These are phyloP conservation scores for Neopelma chrysocephalum DNA, from an alignment of 2,797 vertebrate genomes.

Conservation along the genomic window DNA sequence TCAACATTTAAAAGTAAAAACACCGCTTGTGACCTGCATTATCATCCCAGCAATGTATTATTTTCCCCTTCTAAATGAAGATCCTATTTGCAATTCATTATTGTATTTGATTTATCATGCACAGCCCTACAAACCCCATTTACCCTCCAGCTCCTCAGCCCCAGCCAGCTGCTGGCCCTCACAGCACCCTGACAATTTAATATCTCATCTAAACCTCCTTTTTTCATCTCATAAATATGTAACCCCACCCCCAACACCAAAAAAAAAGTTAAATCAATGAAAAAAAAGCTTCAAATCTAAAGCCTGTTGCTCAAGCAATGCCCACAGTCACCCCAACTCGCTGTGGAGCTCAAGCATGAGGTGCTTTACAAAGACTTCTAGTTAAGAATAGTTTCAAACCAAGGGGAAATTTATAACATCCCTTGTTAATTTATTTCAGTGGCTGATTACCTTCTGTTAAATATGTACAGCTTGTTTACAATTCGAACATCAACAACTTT, in stretches of 20 bases:
- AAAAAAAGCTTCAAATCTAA: not conserved
- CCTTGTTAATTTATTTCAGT: not conserved
- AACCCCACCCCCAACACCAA: fast-evolving
- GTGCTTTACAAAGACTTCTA: not conserved
- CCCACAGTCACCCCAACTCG: not conserved
- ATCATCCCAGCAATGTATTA: not conserved
- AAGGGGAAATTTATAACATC: not conserved
- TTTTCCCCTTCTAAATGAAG: not conserved
- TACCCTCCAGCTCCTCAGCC: not conserved
- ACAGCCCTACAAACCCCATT: not conserved
- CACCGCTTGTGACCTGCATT: not conserved
- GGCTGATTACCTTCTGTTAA: not conserved
- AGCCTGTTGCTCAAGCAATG: not conserved
- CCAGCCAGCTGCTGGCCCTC: not conserved
- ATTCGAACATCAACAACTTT: not conserved
- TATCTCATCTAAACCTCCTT: not conserved
- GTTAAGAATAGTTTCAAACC: not conserved
- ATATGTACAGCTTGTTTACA: constrained; percentile 22
- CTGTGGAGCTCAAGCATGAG: not conserved
- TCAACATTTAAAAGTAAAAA: not conserved
- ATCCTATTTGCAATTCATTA: not conserved
- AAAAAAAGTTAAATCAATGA: too few species aligned
- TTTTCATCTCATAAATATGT: not conserved
- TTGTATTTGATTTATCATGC: not conserved
- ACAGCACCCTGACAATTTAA: not conserved